Conservation (phyloP, 2,888 invertebrate genomes). For the Scaptomyza parva region DNA sequence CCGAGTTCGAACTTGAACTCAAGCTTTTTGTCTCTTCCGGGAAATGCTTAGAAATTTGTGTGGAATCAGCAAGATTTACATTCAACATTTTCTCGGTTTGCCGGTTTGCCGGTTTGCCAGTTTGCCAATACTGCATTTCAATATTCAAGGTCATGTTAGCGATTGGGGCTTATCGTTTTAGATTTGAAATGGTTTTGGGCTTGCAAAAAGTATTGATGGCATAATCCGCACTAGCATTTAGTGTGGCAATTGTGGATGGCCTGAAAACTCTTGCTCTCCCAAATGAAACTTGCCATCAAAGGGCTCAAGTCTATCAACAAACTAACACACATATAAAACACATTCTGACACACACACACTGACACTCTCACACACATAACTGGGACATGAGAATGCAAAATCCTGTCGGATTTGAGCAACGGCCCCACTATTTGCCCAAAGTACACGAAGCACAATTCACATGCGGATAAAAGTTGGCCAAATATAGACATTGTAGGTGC, state of each 20-base stretch:
- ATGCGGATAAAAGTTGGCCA: conserved; percentile 27
- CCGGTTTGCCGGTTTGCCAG: no score
- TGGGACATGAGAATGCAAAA: conserved; percentile 64
- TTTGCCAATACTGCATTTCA: neutral
- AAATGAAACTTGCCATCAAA: conserved; percentile 35
- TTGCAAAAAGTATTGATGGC: conserved; percentile 36
- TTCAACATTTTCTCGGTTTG: neutral
- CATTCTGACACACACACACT: no score
- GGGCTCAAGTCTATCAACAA: conserved; percentile 24
- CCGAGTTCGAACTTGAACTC: neutral
- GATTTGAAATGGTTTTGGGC: neutral
- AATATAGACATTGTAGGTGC: conserved; percentile 7
- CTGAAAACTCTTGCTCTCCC: conserved; percentile 33
- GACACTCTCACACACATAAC: conserved; percentile 20
- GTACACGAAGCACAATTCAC: conserved; percentile 16
- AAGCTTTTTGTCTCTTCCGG: conserved; percentile 2
- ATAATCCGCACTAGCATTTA: conserved; percentile 28
- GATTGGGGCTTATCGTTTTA: conserved; percentile 23
- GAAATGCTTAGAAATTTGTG: conserved; percentile 10
- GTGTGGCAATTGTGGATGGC: conserved; percentile 26
- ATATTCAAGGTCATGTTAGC: neutral
- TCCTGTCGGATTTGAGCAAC: conserved; percentile 54
- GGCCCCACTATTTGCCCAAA: conserved; percentile 45
- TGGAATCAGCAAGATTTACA: neutral
- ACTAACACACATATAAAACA: neutral